A percentile compares a stretch with the other conserved stretches of the same genome.
Evolutionary conservation across 2,797 vertebrate genomes (phyloP).

Genomic region (Oreochromis grahami): DNA sequence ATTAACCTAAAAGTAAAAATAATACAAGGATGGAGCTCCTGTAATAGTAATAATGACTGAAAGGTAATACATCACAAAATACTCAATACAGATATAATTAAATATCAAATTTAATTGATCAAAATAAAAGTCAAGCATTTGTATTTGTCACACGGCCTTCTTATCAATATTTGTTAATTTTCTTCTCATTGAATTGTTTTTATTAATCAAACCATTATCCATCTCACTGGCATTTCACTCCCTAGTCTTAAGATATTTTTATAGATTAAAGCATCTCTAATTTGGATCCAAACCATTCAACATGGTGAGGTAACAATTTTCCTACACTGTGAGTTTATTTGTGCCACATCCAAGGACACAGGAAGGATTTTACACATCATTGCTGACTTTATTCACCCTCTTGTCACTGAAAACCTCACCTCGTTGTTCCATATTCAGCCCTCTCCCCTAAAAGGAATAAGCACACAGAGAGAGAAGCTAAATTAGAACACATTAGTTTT

Average conservation of each 20-base stretch:
- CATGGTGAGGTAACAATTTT: not conserved
- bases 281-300: not conserved
- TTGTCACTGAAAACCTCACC: slow-evolving; percentile 78
- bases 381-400: slow-evolving; percentile 23
- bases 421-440: slow-evolving; percentile 91
- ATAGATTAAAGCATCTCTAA: not conserved
- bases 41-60: not conserved
- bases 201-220: not conserved
- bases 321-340: slow-evolving; percentile 35
- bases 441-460: slow-evolving; percentile 81
- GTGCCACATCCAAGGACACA: slow-evolving; percentile 21
- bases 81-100: not conserved
- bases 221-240: slow-evolving; percentile 1
- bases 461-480: slow-evolving; percentile 10
- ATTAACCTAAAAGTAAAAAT: not conserved
- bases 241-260: not conserved
- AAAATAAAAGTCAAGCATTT: not conserved
- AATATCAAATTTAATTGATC: not conserved
- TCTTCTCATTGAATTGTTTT: not conserved
- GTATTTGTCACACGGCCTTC: not conserved
- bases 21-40: not conserved
- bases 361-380: slow-evolving; percentile 42
- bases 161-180: slow-evolving; percentile 7
- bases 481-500: slow-evolving; percentile 44
- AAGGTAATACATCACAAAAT: not conserved